Evolutionary conservation across 1,140 invertebrate species (phyloP).

Genomic region (Hirudo medicinalis): DNA sequence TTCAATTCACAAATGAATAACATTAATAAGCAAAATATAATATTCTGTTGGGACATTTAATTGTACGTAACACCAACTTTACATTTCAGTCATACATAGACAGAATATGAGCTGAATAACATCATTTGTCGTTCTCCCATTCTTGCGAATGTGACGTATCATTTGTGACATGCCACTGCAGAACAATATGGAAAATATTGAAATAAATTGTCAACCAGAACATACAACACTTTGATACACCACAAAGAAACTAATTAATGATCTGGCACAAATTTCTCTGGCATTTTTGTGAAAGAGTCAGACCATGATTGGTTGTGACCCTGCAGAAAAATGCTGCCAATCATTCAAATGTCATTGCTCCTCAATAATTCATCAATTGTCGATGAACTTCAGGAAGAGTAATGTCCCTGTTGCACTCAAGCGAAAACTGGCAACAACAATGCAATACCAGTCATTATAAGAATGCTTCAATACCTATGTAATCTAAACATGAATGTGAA

Average conservation of each 20-base stretch:
- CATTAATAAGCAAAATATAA: neutral
- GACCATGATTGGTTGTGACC: neutral
- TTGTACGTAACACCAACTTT: too few relatives aligned
- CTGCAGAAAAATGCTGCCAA: conserved; percentile 10
- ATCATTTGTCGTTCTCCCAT: neutral
- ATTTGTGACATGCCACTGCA: neutral
- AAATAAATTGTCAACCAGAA: neutral
- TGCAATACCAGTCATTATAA: neutral
- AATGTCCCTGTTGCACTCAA: neutral
- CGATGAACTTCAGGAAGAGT: too few relatives aligned
- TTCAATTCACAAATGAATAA: neutral
- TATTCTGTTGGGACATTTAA: neutral
- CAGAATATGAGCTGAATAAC: neutral
- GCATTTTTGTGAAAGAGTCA: conserved; percentile 17
- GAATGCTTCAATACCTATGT: too few relatives aligned
- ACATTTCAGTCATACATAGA: too few relatives aligned
- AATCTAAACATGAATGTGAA: neutral
- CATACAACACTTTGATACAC: neutral
- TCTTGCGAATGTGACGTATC: neutral
- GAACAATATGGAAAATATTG: neutral
- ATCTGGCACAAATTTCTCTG: conserved; percentile 1
- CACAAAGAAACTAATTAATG: neutral
- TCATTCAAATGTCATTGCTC: too few relatives aligned
- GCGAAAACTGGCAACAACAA: neutral
- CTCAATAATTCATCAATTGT: too few relatives aligned